Conservation (phyloP, 2,888 invertebrate species). For the Cephus sareptanus region DNA sequence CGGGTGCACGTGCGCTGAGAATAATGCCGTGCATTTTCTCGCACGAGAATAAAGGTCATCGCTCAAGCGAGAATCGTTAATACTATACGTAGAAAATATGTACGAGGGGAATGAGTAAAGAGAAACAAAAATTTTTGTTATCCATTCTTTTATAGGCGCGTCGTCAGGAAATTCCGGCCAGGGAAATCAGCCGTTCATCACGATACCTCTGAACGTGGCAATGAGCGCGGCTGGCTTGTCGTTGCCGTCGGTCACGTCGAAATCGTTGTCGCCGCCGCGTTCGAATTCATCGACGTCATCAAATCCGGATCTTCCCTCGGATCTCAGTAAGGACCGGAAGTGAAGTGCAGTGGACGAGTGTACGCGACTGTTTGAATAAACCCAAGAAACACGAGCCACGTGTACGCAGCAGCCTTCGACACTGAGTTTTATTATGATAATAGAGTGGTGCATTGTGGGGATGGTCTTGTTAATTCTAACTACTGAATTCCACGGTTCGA, state of each 20-base stretch:
- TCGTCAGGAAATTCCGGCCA: constrained; percentile 51
- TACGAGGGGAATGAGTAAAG: neutral
- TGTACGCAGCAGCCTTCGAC: neutral
- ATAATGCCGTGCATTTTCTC: neutral
- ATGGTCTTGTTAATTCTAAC: neutral
- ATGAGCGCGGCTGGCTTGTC: constrained; percentile 69
- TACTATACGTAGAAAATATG: neutral
- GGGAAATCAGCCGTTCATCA: constrained; percentile 72
- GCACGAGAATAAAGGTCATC: neutral
- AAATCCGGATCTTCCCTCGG: constrained; percentile 56
- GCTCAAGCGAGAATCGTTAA: neutral
- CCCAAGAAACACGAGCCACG: neutral
- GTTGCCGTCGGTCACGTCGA: constrained; percentile 56
- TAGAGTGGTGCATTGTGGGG: neutral
- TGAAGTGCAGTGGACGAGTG: constrained; percentile 25
- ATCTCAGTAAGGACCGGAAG: constrained; percentile 58
- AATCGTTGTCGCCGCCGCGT: constrained; percentile 50
- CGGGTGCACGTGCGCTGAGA: neutral
- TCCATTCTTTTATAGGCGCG: constrained; percentile 40
- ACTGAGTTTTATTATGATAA: neutral
- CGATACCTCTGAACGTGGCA: constrained; percentile 77
- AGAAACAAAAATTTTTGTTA: neutral
- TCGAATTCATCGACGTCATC: constrained; percentile 47
- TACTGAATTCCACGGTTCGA: neutral
- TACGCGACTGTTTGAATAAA: neutral